Base-by-base conservation (phyloP, 2,797 vertebrate genomes). In the Gallinago nigripennis region DNA sequence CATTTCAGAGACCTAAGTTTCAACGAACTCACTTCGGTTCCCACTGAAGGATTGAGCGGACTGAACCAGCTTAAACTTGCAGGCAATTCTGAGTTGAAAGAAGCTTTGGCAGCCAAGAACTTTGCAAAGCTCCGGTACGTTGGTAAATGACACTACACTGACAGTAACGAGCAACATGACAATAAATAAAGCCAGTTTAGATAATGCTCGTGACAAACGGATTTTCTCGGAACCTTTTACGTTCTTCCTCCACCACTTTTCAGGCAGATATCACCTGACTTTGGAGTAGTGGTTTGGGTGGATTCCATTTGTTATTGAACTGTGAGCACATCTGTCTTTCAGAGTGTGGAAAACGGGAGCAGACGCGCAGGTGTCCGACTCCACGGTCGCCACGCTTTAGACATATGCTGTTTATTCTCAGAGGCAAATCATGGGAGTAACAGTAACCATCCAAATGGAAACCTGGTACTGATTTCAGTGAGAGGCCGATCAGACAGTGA, bases 41-140 rank as follows among this genome's bases (percentile, higher is more conserved):
- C 99, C 70, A 98, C 98, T 5, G 97, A 98, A 94, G 99, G 99
- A 93, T 96, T 99, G 90, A 98, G 93, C 63, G 93, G 98, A 16
- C 97, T 99, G 90, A 99, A 98, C 97, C 99, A 99, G 58, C 98
- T 99, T 76, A 99, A 99, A 94, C 98, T 99, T 78, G 98, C 98
- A 30, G 99, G 99, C 79, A 99, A 99, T 96, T 97, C 98, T 16
- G 97, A 99, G 65, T 92, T 99, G 98, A 99, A 99, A 94, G 99
- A 98, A 86, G 97, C 98, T 60, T 97, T 99, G 90, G 95, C 98
- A 84, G 98, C 99, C 7, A 99, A 99, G 95, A 99, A 98, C 93
- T 98, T 99, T 6, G 98, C 98, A 73, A 99, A 99, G 96, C 99
- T 99, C 94, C 98, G 99, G 99, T 99, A 98, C 18, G 97, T 96